These are phyloP conservation scores for Morone chrysops DNA, from an alignment of 2,113 vertebrate genomes.

Conservation along the genomic window DNA sequence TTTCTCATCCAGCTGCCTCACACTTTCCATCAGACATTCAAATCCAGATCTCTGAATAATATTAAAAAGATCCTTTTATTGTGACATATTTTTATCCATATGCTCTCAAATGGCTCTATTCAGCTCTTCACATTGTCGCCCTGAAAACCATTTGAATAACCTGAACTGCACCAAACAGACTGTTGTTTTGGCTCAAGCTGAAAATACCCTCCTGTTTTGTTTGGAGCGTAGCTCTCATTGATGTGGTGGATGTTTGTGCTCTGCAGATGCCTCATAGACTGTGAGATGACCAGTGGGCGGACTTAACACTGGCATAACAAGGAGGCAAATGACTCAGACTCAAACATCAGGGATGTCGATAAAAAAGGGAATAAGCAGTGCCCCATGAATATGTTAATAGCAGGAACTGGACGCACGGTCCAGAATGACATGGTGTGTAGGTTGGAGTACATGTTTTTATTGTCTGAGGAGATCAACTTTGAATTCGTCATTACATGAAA, in stretches of 20 bases:
- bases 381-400: constrained; percentile 52
- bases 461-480: constrained; percentile 14
- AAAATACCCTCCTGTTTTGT: constrained; percentile 39
- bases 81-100: background rate
- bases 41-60: constrained; percentile 12
- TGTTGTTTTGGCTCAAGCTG: constrained; percentile 24
- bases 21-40: background rate
- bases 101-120: constrained; percentile 23
- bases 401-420: constrained; percentile 15
- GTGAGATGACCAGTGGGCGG: constrained; percentile 69
- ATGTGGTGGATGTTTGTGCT: constrained; percentile 53
- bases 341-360: constrained; percentile 58
- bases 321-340: constrained; percentile 73
- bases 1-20: constrained; percentile 6
- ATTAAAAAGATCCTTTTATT: constrained; percentile 16
- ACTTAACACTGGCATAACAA: constrained; percentile 52
- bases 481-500: constrained; percentile 7
- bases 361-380: constrained; percentile 25
- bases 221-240: constrained; percentile 42
- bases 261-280: constrained; percentile 64
- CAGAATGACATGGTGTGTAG: constrained; percentile 7
- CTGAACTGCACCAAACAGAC: constrained; percentile 23
- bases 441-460: constrained; percentile 20
- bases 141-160: constrained; percentile 30
- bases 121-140: background rate